A percentile compares a stretch with the other conserved stretches of the same genome.
These are phyloP conservation scores for Drosophila setosimentum DNA, from an alignment of 2,888 invertebrate genomes.

Conservation along the genomic window DNA sequence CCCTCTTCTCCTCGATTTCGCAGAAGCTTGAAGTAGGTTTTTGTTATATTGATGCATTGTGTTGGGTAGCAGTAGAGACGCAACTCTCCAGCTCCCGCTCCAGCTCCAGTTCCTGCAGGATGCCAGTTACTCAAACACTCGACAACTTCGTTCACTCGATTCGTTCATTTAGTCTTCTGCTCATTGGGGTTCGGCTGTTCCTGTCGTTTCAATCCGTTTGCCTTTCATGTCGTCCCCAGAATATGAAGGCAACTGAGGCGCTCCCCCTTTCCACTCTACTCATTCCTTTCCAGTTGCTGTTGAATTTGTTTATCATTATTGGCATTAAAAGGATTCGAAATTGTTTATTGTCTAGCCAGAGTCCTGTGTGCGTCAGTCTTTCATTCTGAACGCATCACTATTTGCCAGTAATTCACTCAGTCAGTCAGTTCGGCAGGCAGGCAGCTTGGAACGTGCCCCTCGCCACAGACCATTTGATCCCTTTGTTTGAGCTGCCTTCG, in stretches of 20 bases:
- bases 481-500: constrained; percentile 57
- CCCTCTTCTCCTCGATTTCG: neutral
- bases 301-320: constrained; percentile 82
- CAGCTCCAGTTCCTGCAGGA: constrained; percentile 22
- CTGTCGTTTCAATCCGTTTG: constrained; percentile 55
- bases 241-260: constrained; percentile 17
- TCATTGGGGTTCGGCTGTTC: constrained; percentile 61
- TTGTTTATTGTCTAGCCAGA: constrained; percentile 77
- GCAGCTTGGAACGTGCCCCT: constrained; percentile 53
- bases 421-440: constrained; percentile 42
- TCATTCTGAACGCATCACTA: constrained; percentile 5
- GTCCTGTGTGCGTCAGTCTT: constrained; percentile 27
- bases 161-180: constrained; percentile 70
- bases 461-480: constrained; percentile 46
- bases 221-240: constrained; percentile 59
- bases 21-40: constrained; percentile 68
- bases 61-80: constrained; percentile 49
- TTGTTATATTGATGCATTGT: constrained; percentile 79
- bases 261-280: neutral
- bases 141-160: constrained; percentile 64
- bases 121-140: constrained; percentile 73
- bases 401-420: constrained; percentile 54
- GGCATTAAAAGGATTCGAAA: constrained; percentile 81
- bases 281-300: constrained; percentile 26
- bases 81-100: constrained; percentile 23